Base-by-base conservation (phyloP, 2,888 invertebrate genomes). In the Leptopilina myrica region DNA sequence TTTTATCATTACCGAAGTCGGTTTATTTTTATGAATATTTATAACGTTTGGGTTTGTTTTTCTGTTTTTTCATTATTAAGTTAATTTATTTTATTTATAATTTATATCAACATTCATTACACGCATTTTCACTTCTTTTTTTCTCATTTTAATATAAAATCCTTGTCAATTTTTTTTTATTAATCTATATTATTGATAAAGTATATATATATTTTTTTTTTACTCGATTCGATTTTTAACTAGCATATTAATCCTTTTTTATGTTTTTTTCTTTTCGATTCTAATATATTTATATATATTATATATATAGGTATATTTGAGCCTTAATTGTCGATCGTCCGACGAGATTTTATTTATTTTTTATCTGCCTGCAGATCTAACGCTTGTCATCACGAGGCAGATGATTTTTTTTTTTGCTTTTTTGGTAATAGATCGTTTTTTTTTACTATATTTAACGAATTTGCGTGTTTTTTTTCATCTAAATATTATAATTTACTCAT, bases 91-190 rank as follows among this genome's bases (percentile, higher is more conserved):
- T 33, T 33, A 33, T 73, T 53, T 65, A 69, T 79, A 83, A 81
- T 85, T 81, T 82, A 78, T 83, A 78, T 83, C 81, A 84, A 84
- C 83, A 84, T 85, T 86, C 84, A 85, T 84, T 84, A 82, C 79
- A 81, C 82, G 81, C 83, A 86, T 85, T 85, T 83, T 81, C 83
- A 81, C 79, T 84, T 85, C 49, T 49, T 62, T 20, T 62, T 59
- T 59, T 59, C 12, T 56, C 14, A 12, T 11, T 84, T 87, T 73
- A 64, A 86, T 86, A 83, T 87, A 85, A 87, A 87, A 87, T 85
- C 85, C 83, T 84, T 82, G 82, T 85, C 84, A 33, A 33, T 33
- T 33, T 33, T 33, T 26, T 82, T 43, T 43, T 43, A 43, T 43
- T 81, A 80, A 81, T 84, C 82, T 84, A 81, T 84, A 85, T 82